Evolutionary conservation across 2,113 vertebrate species (phyloP), one percentile per base, ranked within the genome.

Genomic region (Platysternon megacephalum): DNA sequence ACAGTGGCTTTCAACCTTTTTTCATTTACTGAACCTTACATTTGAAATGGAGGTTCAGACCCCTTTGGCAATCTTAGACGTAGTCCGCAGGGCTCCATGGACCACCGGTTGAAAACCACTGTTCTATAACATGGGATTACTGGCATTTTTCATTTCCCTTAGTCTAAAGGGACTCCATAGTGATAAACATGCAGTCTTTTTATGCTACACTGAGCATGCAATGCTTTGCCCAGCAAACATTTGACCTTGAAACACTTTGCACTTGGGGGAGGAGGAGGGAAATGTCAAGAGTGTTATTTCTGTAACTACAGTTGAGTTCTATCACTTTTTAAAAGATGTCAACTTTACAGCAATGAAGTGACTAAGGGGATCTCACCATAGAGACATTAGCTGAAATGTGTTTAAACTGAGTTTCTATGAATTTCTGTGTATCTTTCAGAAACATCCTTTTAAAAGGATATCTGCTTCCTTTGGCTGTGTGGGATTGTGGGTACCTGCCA

Each of bases 141-240:
- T 87, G 80, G 53, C 76, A 55, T 87, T 83, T 91, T 94, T 85
- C 21, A 9, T 79, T 79, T 84, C 89, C 92, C 95, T 65, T 86
- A 16, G 19, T 42, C 16, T 84, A 88, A 95, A 80, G 26, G 2
- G 4, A 2, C 53, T 93, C 86, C 94, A 42, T 82, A 17, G 42
- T 91, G 81, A 88, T 48, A 85, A 87, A 16, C 26, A 8, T 68
- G 51, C 32, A 82, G 72, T 44, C 87, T 93, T 94, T 94, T 82
- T n/a, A 90, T 1, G 32, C 84, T 95, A 51, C 35, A 6, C 22
- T 87, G 81, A 94, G 21, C 80, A 48, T 35, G 58, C 32, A 16
- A 6, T 39, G n/a, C 65, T 96, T 90, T 94, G 49, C 32, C 51
- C 88, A 22, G 4, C 35, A 28, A 94, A 72, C 55, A 87, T 82